phyloP scores from a whole-genome alignment of 2,797 vertebrate species.

The Alauda arvensis region DNA sequence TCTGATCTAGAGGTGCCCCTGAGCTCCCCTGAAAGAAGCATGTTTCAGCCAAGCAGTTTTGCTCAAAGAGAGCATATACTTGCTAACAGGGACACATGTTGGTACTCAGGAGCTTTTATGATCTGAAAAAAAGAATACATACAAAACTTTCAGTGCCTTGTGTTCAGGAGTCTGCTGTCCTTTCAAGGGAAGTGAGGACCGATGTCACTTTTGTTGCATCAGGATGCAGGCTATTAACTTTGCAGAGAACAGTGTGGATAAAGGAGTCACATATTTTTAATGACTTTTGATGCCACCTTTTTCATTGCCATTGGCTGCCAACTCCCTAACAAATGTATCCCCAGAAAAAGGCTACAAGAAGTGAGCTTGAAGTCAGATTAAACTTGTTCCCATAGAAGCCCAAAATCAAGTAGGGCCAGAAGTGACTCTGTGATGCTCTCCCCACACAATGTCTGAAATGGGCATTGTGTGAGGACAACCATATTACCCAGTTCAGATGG shows the following conservation, averaged over 20 bases:
- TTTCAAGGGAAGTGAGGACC: neutral
- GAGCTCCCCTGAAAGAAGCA: neutral
- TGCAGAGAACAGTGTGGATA: neutral
- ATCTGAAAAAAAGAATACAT: neutral
- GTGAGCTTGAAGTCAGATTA: neutral
- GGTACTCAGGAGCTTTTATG: neutral
- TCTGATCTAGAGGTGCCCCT: neutral
- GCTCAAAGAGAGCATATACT: neutral
- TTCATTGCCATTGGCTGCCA: neutral
- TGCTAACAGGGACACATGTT: neutral
- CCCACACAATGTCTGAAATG: neutral
- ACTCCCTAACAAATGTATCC: neutral
- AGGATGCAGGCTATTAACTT: neutral
- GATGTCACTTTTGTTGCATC: rapidly evolving
- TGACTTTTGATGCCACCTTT: neutral
- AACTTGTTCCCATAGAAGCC: neutral
- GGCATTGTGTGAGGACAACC: neutral
- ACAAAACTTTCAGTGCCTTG: neutral
- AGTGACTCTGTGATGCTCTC: neutral
- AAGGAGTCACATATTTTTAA: neutral
- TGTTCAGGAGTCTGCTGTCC: neutral
- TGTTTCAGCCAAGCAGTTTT: neutral
- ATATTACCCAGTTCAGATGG: neutral
- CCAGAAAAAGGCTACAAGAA: neutral
- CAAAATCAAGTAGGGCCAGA: neutral